Evolutionary conservation across 2,888 invertebrate genomes (phyloP).

Genomic region (Nipponacmea schrenckii): DNA sequence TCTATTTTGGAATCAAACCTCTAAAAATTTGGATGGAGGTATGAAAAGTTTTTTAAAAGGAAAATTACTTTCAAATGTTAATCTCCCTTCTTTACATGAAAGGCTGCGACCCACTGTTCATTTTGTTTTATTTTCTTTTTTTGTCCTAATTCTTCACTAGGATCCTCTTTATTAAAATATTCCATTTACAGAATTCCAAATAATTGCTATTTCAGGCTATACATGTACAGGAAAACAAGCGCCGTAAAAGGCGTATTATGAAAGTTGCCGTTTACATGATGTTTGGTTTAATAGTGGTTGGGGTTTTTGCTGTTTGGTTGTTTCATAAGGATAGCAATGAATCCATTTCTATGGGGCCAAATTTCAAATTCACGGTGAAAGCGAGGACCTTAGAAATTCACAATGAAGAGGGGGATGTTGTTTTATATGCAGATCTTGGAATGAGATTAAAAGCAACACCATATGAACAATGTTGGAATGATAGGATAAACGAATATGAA

Average conservation of each 20-base stretch:
- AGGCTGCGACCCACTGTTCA: too few relatives aligned
- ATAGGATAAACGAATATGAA: slow-evolving; percentile 19
- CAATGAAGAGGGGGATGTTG: slow-evolving; percentile 28
- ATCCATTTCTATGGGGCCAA: slow-evolving; percentile 29
- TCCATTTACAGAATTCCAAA: too few relatives aligned
- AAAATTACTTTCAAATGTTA: too few relatives aligned
- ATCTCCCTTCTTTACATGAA: too few relatives aligned
- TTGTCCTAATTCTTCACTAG: too few relatives aligned
- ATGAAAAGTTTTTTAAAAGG: too few relatives aligned
- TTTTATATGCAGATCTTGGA: slow-evolving; percentile 38
- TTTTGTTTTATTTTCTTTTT: too few relatives aligned
- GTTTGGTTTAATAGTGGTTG: slow-evolving; percentile 37
- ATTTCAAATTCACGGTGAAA: slow-evolving; percentile 36
- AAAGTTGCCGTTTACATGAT: slow-evolving; percentile 38
- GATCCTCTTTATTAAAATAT: too few relatives aligned
- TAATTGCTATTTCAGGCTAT: slow-evolving; percentile 30
- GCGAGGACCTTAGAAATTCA: slow-evolving; percentile 32
- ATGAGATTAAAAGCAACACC: slow-evolving; percentile 31
- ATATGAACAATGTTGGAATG: slow-evolving; percentile 34
- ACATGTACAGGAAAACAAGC: slow-evolving; percentile 39
- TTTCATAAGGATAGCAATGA: slow-evolving; percentile 37
- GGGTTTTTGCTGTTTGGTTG: slow-evolving; percentile 39
- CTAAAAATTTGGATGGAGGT: too few relatives aligned
- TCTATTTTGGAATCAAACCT: too few relatives aligned
- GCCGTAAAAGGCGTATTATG: slow-evolving; percentile 39